These are phyloP conservation scores for Cetoscarus ocellatus DNA, from an alignment of 2,797 vertebrate genomes.

Conservation along the genomic window DNA sequence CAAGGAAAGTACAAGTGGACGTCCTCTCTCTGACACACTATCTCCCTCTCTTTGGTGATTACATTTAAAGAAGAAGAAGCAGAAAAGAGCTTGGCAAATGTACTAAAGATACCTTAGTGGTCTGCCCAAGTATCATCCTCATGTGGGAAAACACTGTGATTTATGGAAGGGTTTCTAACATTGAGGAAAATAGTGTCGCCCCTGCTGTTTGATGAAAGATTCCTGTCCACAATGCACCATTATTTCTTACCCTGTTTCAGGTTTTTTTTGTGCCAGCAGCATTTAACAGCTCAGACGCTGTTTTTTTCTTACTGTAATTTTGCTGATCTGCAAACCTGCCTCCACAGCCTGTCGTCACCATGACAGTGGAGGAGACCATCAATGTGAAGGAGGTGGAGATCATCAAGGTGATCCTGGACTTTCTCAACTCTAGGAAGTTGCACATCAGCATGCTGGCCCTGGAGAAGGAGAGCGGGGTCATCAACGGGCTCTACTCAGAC, in stretches of 20 bases:
- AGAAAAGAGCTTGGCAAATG: no score
- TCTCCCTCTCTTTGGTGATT: no score
- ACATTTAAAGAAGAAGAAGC: no score
- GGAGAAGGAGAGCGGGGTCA: conserved; percentile 98
- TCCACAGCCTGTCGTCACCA: conserved; percentile 82
- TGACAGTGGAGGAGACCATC: conserved; percentile 99
- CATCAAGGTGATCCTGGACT: conserved; percentile 97
- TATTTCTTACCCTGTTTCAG: neutral
- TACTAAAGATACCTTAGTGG: no score
- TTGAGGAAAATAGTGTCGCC: no score
- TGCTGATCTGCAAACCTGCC: neutral
- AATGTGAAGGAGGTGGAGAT: conserved; percentile 99
- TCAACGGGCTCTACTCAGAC: conserved; percentile 98
- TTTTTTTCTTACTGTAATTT: neutral
- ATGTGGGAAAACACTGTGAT: no score
- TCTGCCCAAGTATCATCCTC: no score
- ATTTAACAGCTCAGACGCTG: neutral
- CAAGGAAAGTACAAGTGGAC: no score
- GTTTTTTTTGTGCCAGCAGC: neutral
- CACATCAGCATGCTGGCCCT: conserved; percentile 99
- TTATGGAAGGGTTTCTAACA: no score
- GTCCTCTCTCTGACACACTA: no score
- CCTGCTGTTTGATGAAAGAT: no score
- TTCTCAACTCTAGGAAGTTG: conserved; percentile 95
- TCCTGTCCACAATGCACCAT: neutral